Conservation (phyloP, 2,888 invertebrate genomes). For the Heliconius hortense region DNA sequence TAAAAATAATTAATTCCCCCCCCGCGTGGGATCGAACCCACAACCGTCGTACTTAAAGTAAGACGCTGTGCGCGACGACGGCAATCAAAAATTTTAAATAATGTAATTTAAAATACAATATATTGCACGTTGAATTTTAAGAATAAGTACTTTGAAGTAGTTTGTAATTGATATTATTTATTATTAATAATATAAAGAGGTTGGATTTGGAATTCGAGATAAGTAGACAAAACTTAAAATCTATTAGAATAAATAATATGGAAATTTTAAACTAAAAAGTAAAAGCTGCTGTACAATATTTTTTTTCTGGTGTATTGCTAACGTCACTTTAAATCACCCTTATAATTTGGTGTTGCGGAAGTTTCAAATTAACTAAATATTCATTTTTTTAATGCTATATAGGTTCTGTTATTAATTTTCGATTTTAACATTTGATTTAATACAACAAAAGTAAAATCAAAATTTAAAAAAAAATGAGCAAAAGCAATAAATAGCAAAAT, state of each 20-base stretch:
- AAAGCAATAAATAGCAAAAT: not conserved
- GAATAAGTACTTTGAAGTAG: slow-evolving; percentile 17
- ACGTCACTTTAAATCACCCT: not conserved
- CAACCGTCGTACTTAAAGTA: not conserved
- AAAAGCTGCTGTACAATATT: not conserved
- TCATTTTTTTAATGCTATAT: too few relatives aligned
- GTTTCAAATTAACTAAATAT: not conserved
- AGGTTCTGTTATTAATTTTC: too few relatives aligned
- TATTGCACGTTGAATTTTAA: slow-evolving; percentile 15
- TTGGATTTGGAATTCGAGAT: slow-evolving; percentile 37
- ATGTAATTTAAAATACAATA: not conserved
- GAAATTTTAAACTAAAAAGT: not conserved
- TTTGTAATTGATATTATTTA: not conserved
- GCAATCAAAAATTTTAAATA: not conserved
- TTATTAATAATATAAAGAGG: slow-evolving; percentile 20
- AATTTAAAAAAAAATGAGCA: not conserved
- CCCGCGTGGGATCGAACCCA: not conserved
- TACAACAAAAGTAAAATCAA: slow-evolving; percentile 3
- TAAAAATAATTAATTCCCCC: not conserved
- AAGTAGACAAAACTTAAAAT: slow-evolving; percentile 28
- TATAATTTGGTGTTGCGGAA: not conserved
- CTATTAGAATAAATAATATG: slow-evolving; percentile 13
- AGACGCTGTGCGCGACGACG: not conserved
- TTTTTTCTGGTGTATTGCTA: not conserved
- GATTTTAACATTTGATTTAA: not conserved